Conservation (phyloP, 2,113 vertebrate genomes). For the Cyrtonyx montezumae region DNA sequence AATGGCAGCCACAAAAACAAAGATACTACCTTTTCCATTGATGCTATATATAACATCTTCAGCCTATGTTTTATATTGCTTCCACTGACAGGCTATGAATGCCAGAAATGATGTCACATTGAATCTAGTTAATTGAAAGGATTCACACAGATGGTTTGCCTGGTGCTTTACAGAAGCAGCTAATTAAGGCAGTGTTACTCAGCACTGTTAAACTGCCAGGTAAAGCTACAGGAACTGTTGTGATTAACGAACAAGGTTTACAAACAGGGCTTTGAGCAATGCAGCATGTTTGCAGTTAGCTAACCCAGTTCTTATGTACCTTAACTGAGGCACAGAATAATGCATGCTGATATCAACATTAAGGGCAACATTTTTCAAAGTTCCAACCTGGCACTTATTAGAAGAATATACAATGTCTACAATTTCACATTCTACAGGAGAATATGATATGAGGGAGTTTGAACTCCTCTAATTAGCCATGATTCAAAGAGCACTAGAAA, state of each 20-base stretch:
- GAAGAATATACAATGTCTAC: constrained; percentile 1
- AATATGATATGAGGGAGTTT: not conserved
- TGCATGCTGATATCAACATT: not conserved
- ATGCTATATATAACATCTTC: not conserved
- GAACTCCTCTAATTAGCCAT: constrained; percentile 34
- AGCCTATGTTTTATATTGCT: not conserved
- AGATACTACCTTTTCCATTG: not conserved
- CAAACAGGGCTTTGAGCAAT: constrained; percentile 29
- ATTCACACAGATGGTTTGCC: constrained; percentile 59
- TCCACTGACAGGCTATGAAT: not conserved
- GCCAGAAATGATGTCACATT: not conserved
- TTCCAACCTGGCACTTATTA: constrained; percentile 1
- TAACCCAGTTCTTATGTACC: constrained; percentile 6
- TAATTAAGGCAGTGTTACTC: constrained; percentile 56
- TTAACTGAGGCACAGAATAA: not conserved
- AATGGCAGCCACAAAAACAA: not conserved
- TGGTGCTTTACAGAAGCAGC: constrained; percentile 16
- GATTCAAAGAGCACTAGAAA: constrained; percentile 15
- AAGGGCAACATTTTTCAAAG: constrained; percentile 1
- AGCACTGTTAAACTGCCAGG: constrained; percentile 50
- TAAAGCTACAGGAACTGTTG: constrained; percentile 22
- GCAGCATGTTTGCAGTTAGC: constrained; percentile 33
- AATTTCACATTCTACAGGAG: constrained; percentile 22
- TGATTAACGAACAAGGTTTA: constrained; percentile 31
- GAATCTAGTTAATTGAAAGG: constrained; percentile 48